Evolutionary conservation across 2,888 invertebrate genomes (phyloP).

Genomic region (Chloroclysta siterata): DNA sequence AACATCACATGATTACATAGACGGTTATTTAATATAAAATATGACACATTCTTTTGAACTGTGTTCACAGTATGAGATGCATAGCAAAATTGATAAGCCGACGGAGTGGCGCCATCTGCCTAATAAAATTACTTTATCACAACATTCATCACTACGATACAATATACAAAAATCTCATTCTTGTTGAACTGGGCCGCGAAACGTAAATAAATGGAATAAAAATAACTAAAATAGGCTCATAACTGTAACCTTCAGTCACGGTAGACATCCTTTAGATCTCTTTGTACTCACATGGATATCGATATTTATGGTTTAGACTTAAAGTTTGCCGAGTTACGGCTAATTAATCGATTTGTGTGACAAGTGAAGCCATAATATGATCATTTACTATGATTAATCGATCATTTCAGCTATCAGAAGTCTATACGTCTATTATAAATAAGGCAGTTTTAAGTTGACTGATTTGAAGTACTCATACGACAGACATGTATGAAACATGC

Average conservation of each 20-base stretch:
- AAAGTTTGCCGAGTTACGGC: too few relatives aligned
- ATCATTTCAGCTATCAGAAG: too few relatives aligned
- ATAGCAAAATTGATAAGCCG: slow-evolving; percentile 74
- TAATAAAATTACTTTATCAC: slow-evolving; percentile 54
- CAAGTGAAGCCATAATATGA: too few relatives aligned
- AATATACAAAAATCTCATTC: slow-evolving; percentile 41
- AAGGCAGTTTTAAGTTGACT: too few relatives aligned
- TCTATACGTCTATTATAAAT: too few relatives aligned
- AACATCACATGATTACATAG: slow-evolving; percentile 74
- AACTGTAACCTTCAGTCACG: background rate
- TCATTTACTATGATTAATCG: too few relatives aligned
- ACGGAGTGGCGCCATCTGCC: slow-evolving; percentile 51
- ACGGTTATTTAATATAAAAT: slow-evolving; percentile 86
- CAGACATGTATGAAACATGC: too few relatives aligned
- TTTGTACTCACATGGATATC: too few relatives aligned
- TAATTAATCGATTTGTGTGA: too few relatives aligned
- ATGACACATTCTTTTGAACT: slow-evolving; percentile 85
- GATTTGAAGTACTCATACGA: too few relatives aligned
- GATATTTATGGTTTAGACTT: too few relatives aligned
- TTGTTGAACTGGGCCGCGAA: slow-evolving; percentile 16
- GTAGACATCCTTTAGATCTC: too few relatives aligned
- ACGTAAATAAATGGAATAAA: background rate
- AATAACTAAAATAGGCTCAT: background rate
- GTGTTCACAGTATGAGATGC: slow-evolving; percentile 82
- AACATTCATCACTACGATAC: slow-evolving; percentile 63